Percentiles rank a stretch among this genome's conserved stretches.
phyloP scores from a whole-genome alignment of 2,113 vertebrate species.

The Sapajus apella region DNA sequence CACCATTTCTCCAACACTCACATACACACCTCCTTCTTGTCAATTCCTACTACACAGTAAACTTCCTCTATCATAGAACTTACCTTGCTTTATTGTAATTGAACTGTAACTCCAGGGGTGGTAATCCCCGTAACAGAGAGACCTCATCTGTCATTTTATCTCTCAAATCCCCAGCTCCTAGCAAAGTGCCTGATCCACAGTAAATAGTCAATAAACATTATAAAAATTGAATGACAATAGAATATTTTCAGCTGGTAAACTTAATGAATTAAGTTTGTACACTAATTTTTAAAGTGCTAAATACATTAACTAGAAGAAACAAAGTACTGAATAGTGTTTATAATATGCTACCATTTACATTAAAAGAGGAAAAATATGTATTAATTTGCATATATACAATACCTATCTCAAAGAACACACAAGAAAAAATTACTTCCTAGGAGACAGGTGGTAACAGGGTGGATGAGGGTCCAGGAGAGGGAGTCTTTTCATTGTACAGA shows the following conservation, averaged over 20 bases:
- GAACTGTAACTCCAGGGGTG: background rate
- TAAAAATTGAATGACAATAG: background rate
- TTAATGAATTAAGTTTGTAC: constrained; percentile 5
- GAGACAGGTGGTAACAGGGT: background rate
- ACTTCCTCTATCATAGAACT: background rate
- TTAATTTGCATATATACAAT: background rate
- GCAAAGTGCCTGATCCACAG: background rate
- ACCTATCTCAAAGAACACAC: background rate
- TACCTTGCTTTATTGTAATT: background rate
- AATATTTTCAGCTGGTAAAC: constrained; percentile 2
- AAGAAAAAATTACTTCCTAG: constrained; percentile 15
- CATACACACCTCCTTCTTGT: background rate
- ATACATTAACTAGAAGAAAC: background rate
- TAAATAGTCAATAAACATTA: background rate
- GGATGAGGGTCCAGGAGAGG: background rate
- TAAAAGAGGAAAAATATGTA: background rate
- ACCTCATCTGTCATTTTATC: background rate
- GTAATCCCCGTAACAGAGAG: background rate
- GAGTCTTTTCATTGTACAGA: background rate
- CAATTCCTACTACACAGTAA: background rate
- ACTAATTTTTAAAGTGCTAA: constrained; percentile 52
- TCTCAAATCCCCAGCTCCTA: background rate
- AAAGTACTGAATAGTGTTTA: background rate
- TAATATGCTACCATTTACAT: background rate
- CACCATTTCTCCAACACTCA: background rate